Conservation (phyloP, 2,113 vertebrate genomes). For the Oncorhynchus keta region DNA sequence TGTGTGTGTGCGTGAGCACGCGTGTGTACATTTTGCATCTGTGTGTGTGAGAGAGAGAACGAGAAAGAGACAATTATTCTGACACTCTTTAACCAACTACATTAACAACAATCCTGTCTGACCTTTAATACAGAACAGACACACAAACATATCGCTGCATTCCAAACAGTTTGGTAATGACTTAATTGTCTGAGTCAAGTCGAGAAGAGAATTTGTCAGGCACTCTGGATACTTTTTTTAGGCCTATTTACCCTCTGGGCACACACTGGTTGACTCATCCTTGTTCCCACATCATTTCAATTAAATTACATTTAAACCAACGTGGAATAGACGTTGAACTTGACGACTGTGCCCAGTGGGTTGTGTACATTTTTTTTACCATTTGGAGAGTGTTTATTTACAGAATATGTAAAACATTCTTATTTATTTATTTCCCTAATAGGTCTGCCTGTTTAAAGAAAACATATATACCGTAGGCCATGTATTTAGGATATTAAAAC, state of each 20-base stretch:
- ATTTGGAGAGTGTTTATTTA: too few species aligned
- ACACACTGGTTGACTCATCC: too few species aligned
- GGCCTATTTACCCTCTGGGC: too few species aligned
- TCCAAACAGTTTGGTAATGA: conserved; percentile 12
- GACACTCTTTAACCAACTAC: conserved; percentile 5
- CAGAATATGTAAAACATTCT: not conserved
- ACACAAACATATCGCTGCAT: conserved; percentile 12
- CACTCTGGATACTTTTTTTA: not conserved
- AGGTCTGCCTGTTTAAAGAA: not conserved
- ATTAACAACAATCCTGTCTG: conserved; percentile 16
- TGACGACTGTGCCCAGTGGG: too few species aligned
- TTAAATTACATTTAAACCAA: too few species aligned
- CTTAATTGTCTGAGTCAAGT: not conserved
- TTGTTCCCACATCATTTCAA: too few species aligned
- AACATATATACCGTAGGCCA: not conserved
- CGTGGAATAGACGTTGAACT: too few species aligned
- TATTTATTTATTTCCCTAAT: not conserved
- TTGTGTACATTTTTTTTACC: too few species aligned
- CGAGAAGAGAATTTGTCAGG: not conserved
- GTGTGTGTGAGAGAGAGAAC: not conserved
- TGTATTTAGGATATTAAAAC: not conserved
- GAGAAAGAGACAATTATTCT: not conserved
- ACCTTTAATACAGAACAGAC: conserved; percentile 22
- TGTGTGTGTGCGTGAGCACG: not conserved
- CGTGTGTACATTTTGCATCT: not conserved